Percentiles rank a stretch among this genome's conserved stretches.
These are phyloP conservation scores for Peromyscus eremicus DNA, from an alignment of 2,797 vertebrate genomes.

Conservation along the genomic window DNA sequence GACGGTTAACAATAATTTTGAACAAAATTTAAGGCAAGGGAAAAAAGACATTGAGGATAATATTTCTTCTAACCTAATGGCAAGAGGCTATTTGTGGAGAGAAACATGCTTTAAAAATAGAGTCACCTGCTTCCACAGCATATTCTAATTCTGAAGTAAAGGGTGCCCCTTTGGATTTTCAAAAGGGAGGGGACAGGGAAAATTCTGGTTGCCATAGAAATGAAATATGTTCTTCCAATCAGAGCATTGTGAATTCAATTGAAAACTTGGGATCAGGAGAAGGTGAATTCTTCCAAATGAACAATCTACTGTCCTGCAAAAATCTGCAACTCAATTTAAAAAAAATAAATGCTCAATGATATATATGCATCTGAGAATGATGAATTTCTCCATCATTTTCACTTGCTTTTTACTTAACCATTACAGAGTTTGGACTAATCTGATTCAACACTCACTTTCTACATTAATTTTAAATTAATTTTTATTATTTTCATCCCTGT, in stretches of 20 bases:
- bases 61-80: conserved; percentile 32
- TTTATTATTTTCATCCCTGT: not conserved
- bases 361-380: not conserved
- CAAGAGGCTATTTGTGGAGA: conserved; percentile 25
- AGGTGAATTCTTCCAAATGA: conserved; percentile 49
- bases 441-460: conserved; percentile 26
- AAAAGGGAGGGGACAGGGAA: not conserved
- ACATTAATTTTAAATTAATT: conserved; percentile 54
- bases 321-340: not conserved
- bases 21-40: not conserved
- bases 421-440: not conserved
- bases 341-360: not conserved
- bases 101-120: conserved; percentile 66
- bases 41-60: not conserved
- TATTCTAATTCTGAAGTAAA: conserved; percentile 60
- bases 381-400: not conserved
- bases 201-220: conserved; percentile 63
- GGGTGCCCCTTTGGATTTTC: conserved; percentile 40
- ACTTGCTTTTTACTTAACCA: not conserved
- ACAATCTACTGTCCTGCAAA: conserved; percentile 26
- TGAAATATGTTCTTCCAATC: conserved; percentile 49
- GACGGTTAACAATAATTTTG: not conserved
- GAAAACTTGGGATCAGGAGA: conserved; percentile 52
- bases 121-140: conserved; percentile 34
- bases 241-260: conserved; percentile 64